phyloP scores from a whole-genome alignment of 2,797 vertebrate genomes.

The Cottoperca gobio region DNA sequence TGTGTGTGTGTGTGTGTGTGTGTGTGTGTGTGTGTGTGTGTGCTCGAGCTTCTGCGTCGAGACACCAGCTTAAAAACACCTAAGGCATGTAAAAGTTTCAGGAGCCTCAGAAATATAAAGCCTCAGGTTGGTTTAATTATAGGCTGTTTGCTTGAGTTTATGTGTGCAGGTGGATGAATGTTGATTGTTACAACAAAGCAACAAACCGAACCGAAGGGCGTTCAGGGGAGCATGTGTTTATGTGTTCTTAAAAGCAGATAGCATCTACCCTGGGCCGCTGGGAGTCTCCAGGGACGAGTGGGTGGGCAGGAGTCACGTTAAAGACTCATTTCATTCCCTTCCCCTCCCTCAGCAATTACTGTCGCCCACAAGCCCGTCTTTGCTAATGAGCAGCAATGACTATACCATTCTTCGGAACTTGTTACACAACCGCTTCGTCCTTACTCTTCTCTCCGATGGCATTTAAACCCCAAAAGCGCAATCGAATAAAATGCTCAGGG shows the following conservation, averaged over 20 bases:
- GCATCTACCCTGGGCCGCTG: conserved; percentile 42
- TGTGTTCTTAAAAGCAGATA: conserved; percentile 62
- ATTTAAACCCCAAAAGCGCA: conserved; percentile 50
- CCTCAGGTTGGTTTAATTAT: neutral
- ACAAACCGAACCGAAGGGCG: conserved; percentile 14
- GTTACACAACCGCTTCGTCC: conserved; percentile 40
- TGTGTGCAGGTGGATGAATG: conserved; percentile 17
- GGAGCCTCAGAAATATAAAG: neutral
- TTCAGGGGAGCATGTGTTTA: conserved; percentile 57
- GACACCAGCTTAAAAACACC: neutral
- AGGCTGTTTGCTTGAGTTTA: conserved; percentile 3
- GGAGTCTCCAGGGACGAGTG: conserved; percentile 62
- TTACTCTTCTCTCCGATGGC: conserved; percentile 43
- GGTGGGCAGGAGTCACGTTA: conserved; percentile 48
- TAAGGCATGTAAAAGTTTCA: neutral
- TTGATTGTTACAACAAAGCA: conserved; percentile 21
- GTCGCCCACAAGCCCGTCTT: conserved; percentile 23
- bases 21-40: neutral
- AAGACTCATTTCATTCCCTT: conserved; percentile 49
- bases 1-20: neutral
- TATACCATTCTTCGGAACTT: conserved; percentile 29
- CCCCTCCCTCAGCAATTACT: conserved; percentile 50
- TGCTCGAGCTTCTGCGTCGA: neutral
- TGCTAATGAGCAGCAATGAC: conserved; percentile 49
- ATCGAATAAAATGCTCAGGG: conserved; percentile 18